Conservation (phyloP, 2,113 vertebrate species). For the Gambusia affinis region DNA sequence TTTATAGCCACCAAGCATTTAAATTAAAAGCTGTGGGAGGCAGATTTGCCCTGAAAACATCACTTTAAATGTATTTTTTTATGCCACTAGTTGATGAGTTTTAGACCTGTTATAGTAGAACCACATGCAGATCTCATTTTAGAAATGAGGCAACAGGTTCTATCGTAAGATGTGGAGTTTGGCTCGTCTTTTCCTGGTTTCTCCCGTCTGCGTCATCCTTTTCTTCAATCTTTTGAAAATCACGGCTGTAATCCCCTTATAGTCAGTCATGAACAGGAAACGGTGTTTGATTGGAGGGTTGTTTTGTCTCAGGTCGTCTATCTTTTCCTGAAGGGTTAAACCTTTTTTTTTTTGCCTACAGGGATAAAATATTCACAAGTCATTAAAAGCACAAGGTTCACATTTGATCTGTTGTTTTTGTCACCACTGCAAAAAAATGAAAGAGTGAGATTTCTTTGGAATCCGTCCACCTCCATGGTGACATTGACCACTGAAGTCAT, state of each 20-base stretch:
- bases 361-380: neutral
- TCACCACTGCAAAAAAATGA: neutral
- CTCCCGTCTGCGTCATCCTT: constrained; percentile 4
- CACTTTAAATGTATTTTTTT: constrained; percentile 30
- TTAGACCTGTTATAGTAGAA: constrained; percentile 28
- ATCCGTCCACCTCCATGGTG: neutral
- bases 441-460: neutral
- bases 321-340: neutral
- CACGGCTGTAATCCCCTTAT: constrained; percentile 33
- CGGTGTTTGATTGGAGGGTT: constrained; percentile 33
- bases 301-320: constrained; percentile 15
- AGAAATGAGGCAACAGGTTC: constrained; percentile 1
- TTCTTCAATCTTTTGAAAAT: constrained; percentile 29
- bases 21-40: neutral
- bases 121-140: neutral
- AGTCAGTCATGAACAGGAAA: constrained; percentile 33
- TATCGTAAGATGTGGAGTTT: neutral
- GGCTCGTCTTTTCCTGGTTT: neutral
- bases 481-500: constrained; percentile 38
- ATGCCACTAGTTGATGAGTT: constrained; percentile 40
- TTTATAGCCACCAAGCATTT: neutral
- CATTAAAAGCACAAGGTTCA: neutral
- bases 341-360: neutral
- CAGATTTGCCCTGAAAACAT: constrained; percentile 7
- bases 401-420: neutral